Evolutionary conservation across 2,797 vertebrate species (phyloP).

Genomic region (Cryptoblepharus egeriae): DNA sequence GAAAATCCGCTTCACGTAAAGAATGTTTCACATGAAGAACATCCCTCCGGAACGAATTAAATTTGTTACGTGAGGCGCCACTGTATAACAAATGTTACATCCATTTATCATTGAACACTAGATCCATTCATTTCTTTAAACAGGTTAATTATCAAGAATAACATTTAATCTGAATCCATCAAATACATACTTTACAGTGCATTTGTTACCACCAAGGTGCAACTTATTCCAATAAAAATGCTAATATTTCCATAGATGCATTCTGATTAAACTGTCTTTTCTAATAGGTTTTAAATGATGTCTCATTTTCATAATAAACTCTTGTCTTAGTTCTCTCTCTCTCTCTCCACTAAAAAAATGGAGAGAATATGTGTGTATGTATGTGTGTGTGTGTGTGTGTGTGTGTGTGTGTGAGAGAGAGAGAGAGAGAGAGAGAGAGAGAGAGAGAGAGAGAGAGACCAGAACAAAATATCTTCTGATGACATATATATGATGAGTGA

Average conservation of each 20-base stretch:
- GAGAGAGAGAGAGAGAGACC: too few relatives aligned
- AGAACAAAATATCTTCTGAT: too few relatives aligned
- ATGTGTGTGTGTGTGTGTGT: too few relatives aligned
- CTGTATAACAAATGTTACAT: neutral
- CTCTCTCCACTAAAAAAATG: neutral
- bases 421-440: too few relatives aligned
- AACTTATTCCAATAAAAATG: neutral
- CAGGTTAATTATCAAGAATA: neutral
- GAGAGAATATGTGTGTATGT: too few relatives aligned
- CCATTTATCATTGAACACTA: neutral
- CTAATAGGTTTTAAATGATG: neutral
- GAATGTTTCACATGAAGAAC: too few relatives aligned
- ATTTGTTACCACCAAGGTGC: neutral
- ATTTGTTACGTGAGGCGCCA: too few relatives aligned
- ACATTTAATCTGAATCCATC: neutral
- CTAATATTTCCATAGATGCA: neutral
- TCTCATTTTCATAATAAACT: neutral
- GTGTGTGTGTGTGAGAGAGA: too few relatives aligned
- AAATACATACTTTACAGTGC: neutral
- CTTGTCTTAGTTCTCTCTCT: neutral
- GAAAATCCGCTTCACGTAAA: too few relatives aligned
- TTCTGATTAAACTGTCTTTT: neutral
- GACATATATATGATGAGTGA: too few relatives aligned
- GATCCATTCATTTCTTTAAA: too few relatives aligned
- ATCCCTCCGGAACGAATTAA: too few relatives aligned